Evolutionary conservation across 2,888 invertebrate species (phyloP).

Genomic region (Apantesis nais): DNA sequence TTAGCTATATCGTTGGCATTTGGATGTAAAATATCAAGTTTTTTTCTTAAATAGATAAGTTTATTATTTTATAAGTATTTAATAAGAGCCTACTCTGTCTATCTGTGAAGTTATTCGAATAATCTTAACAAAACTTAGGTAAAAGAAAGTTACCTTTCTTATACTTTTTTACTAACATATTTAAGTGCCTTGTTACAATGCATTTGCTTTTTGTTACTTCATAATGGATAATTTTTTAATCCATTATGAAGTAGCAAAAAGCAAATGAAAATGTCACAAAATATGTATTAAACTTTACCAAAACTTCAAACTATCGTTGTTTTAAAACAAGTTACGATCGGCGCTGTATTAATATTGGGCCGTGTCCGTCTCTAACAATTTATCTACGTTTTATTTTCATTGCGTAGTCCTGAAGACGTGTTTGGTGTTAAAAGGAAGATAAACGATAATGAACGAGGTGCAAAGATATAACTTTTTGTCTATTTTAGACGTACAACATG

Average conservation of each 20-base stretch:
- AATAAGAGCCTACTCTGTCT: no score
- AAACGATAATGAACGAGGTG: slow-evolving; percentile 66
- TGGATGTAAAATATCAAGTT: background rate
- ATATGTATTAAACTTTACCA: no score
- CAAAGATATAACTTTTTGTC: slow-evolving; percentile 68
- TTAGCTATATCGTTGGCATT: background rate
- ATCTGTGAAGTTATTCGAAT: background rate
- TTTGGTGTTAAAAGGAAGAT: slow-evolving; percentile 48
- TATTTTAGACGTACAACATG: slow-evolving; percentile 70
- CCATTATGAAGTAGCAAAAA: background rate
- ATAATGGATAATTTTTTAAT: background rate
- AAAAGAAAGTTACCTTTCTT: background rate
- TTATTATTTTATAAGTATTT: background rate
- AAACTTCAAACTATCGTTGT: slow-evolving; percentile 49
- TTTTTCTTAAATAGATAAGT: background rate
- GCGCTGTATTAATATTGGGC: background rate
- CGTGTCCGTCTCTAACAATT: slow-evolving; percentile 11
- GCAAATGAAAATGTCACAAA: background rate
- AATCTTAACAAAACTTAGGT: background rate
- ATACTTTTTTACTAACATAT: background rate
- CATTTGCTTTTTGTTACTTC: background rate
- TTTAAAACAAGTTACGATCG: slow-evolving; percentile 24
- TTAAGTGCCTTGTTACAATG: background rate
- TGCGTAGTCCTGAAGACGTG: slow-evolving; percentile 36
- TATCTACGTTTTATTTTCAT: slow-evolving; percentile 34